Evolutionary conservation across 2,113 vertebrate species (phyloP), one percentile per base, ranked within the genome.

Genomic region (Muntiacus reevesi): DNA sequence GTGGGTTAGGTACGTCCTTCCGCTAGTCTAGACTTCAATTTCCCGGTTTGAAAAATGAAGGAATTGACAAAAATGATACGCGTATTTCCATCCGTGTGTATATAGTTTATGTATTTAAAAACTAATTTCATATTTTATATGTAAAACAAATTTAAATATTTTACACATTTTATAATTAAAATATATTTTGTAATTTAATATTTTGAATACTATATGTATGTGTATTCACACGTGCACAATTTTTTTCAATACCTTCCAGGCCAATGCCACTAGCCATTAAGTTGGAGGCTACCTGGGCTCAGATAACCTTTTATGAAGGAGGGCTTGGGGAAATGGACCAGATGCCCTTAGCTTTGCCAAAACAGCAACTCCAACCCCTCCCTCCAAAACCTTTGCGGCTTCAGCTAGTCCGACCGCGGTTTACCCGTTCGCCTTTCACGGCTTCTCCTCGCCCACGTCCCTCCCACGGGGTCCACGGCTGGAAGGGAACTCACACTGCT

Each of bases 401-500:
- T n/a, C 10, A 1, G 6, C 23, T n/a, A 9, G 78, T 15, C 10
- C 28, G 67, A 6, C 55, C 7, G 12, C 1, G 4, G 55, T 2
- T 8, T 43, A 17, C 12, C 17, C 3, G 59, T 7, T 27, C 5
- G 7, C 3, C 23, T 43, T 17, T 36, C 27, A 27, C 17, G 15
- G 10, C 9, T n/a, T 50, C 83, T 6, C n/a, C 85, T 5, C 57
- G 19, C 54, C 16, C 23, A 16, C 25, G 15, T n/a, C 11, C 57
- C 78, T 7, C 43, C 40, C 23, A 9, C 52, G 7, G 13, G 5
- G 50, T 2, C 33, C 14, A 16, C 14, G 0, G 5, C 16, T 5
- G 11, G 7, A 27, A 52, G 30, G 45, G 5, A 62, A 95, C 92
- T 96, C 91, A 96, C 96, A 50, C 19, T 54, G 96, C 25, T 87